A percentile compares a stretch with the other conserved stretches of the same genome.
These are phyloP conservation scores for Callopanchax toddi DNA, from an alignment of 2,113 vertebrate genomes.

Conservation along the genomic window DNA sequence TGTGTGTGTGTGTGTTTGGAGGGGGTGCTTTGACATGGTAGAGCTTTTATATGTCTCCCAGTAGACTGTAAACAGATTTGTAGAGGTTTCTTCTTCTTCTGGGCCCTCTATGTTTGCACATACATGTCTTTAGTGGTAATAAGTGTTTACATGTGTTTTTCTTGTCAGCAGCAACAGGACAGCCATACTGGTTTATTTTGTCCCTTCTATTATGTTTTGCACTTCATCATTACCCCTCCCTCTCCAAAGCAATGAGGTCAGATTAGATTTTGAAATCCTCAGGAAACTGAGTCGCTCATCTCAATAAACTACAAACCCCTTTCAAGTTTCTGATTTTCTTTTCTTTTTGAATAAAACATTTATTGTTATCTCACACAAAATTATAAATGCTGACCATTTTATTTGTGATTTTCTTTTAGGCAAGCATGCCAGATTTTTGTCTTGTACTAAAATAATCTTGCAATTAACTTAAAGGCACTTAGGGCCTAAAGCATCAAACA, in stretches of 20 bases:
- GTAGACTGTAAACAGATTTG: slow-evolving; percentile 55
- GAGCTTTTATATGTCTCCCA: slow-evolving; percentile 49
- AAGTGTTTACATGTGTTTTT: slow-evolving; percentile 40
- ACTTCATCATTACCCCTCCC: not conserved
- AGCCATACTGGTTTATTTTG: not conserved
- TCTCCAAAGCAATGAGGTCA: not conserved
- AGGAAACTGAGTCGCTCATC: not conserved
- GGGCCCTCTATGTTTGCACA: not conserved
- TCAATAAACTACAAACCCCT: too few species aligned
- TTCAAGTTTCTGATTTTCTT: too few species aligned
- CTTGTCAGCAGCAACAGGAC: slow-evolving; percentile 22
- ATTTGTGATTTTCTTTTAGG: too few species aligned
- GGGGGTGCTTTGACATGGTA: slow-evolving; percentile 20
- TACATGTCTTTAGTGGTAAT: slow-evolving; percentile 25
- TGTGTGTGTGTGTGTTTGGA: slow-evolving; percentile 17
- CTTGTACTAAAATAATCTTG: too few species aligned
- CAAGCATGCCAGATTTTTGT: too few species aligned
- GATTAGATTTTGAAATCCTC: not conserved
- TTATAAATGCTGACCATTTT: too few species aligned
- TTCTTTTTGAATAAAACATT: too few species aligned
- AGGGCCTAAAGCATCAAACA: too few species aligned
- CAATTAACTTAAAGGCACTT: too few species aligned
- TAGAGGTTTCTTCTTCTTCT: slow-evolving; percentile 49
- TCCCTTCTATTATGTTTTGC: not conserved
- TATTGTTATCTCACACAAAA: too few species aligned